Evolutionary conservation across 2,797 vertebrate species (phyloP).

Genomic region (Pteropus rufus): DNA sequence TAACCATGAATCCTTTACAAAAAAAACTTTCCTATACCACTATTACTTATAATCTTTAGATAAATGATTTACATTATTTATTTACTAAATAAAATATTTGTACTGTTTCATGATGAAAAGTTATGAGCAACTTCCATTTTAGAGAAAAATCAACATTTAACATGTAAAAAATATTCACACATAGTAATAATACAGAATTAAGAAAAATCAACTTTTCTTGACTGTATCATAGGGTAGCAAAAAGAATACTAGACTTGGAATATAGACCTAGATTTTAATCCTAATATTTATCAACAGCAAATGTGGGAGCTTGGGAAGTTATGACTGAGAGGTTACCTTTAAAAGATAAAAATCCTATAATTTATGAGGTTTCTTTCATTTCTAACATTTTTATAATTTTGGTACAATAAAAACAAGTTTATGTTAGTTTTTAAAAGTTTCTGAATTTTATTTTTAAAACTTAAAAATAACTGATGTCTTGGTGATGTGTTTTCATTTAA

Average conservation of each 20-base stretch:
- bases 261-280: background rate
- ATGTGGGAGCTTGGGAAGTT: background rate
- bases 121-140: background rate
- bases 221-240: background rate
- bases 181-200: background rate
- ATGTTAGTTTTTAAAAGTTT: background rate
- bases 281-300: background rate
- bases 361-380: background rate
- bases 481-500: constrained; percentile 3
- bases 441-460: background rate
- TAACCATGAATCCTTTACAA: background rate
- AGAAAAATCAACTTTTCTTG: background rate
- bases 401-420: background rate
- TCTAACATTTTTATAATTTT: constrained; percentile 34
- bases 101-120: background rate
- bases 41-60: background rate
- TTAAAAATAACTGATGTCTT: background rate
- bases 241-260: background rate
- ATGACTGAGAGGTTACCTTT: background rate
- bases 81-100: background rate
- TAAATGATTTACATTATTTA: background rate
- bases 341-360: background rate
- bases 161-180: background rate
- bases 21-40: background rate
- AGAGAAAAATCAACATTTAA: background rate